Evolutionary conservation across 2,888 invertebrate genomes (phyloP), one percentile per base, ranked within the genome.

Genomic region (Drosophila paucipuncta): DNA sequence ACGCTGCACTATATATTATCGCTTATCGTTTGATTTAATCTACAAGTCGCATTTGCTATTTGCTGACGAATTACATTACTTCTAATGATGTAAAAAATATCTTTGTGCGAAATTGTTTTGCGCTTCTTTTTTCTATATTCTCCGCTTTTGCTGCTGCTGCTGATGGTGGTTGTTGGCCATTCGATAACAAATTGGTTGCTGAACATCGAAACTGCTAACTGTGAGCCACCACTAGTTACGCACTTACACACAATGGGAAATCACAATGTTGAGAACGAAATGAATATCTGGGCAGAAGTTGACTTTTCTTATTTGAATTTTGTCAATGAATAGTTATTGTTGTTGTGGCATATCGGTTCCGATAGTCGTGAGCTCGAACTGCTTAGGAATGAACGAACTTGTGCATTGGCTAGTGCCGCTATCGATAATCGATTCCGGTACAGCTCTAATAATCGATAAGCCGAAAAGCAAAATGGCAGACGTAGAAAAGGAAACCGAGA

Each of bases 401-500:
- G 53, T 58, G 31, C 58, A 39, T 41, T 63, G 30, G 52, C 47
- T 50, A 64, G 49, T 47, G 30, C 28, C 52, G 59, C 54, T 82
- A 79, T 82, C 79, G 79, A 79, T 79, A 79, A 67, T 73, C 63
- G 74, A 82, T 64, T 82, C 64, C 66, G 78, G 78, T 78, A 78
- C 79, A 82, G 79, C 79, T 79, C 79, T 82, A 79, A 78, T 78
- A 82, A 79, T 79, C 79, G 79, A 79, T 79, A 79, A 81, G 82
- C 79, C 79, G 74, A 79, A 79, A 79, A 79, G 79, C 82, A 79
- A 79, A 79, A 79, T 79, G 79, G 79, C 79, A 79, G 79, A 79
- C 79, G 79, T 79, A 79, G 79, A 79, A 79, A 79, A 79, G 71
- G 80, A 82, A 82, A 80, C 80, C 80, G 80, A 79, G 82, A 79